Evolutionary conservation across 2,888 invertebrate species (phyloP), one percentile per base, ranked within the genome.

Genomic region (Caenorhabditis plicata): DNA sequence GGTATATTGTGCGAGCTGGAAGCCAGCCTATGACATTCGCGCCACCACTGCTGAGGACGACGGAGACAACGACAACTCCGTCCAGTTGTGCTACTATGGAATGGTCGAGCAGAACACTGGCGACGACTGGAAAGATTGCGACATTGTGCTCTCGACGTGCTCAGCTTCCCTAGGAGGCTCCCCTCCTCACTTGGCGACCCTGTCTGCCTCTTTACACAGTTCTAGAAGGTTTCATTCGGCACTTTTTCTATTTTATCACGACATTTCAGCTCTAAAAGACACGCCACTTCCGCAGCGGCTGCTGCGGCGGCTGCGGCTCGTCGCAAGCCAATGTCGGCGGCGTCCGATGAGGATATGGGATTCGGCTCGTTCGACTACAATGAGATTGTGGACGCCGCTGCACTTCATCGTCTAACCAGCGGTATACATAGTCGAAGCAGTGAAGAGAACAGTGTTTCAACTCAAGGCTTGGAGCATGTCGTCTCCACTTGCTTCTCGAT

Each of bases 11-110:
- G 82, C 82, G n/a, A 75, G 71, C n/a, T 83, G 83, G 83, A 73
- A 75, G 8, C 82, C 83, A 11, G 74, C 77, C 49, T 83, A 83
- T 57, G 83, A 83, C 62, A 79, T 83, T 44, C 73, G 83, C n/a
- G 82, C 82, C 29, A 64, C 66, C 4, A 77, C 76, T 4, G 64
- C 78, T 54, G 64, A 71, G 60, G 64, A 73, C 58, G 63, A 77
- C 71, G 49, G 71, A 49, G 41, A 70, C 36, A 20, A 66, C 73
- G 71, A 75, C 72, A 50, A 22, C 35, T 43, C 54, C 7, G 55
- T 61, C 8, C 55, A 55, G 39, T 48, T 83, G 20, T 74, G 77
- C 51, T 83, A 83, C 70, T 81, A 81, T 65, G 83, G 83, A 4
- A 50, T 82, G 46, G 81, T 83, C 26, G 75, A 78, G 41, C 83